phyloP scores from a whole-genome alignment of 2,113 vertebrate species.

The Vanacampus margaritifer region DNA sequence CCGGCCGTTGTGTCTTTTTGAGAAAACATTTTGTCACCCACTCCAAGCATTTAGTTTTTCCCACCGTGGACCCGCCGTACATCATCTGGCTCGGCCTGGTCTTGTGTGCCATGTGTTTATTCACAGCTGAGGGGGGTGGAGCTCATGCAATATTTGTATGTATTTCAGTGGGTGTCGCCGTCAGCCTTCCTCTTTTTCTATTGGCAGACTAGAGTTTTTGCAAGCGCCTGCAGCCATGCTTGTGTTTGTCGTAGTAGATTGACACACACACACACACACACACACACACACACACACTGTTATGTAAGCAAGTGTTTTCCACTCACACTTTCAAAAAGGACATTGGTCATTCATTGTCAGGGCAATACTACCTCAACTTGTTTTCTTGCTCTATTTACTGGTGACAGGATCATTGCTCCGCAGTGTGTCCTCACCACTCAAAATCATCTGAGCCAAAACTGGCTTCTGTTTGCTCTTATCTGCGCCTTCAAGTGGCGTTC shows the following conservation, averaged over 20 bases:
- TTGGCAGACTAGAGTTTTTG: constrained; percentile 1
- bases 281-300: constrained; percentile 19
- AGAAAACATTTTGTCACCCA: neutral
- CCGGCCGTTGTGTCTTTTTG: constrained; percentile 12
- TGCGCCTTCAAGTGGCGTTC: no score
- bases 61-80: neutral
- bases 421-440: no score
- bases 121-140: neutral
- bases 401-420: no score
- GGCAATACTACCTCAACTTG: neutral
- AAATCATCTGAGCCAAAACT: neutral
- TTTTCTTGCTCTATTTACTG: no score
- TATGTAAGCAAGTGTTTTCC: constrained; percentile 22
- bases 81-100: constrained; percentile 3
- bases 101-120: no score
- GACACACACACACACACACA: neutral
- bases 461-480: neutral
- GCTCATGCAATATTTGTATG: neutral
- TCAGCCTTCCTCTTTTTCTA: constrained; percentile 13
- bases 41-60: constrained; percentile 25
- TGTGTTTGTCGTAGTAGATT: neutral
- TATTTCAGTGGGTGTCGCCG: neutral
- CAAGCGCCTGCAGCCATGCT: constrained; percentile 1
- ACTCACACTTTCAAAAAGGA: neutral
- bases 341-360: neutral